Conservation (phyloP, 2,113 vertebrate species). For the Lepisosteus oculatus region DNA sequence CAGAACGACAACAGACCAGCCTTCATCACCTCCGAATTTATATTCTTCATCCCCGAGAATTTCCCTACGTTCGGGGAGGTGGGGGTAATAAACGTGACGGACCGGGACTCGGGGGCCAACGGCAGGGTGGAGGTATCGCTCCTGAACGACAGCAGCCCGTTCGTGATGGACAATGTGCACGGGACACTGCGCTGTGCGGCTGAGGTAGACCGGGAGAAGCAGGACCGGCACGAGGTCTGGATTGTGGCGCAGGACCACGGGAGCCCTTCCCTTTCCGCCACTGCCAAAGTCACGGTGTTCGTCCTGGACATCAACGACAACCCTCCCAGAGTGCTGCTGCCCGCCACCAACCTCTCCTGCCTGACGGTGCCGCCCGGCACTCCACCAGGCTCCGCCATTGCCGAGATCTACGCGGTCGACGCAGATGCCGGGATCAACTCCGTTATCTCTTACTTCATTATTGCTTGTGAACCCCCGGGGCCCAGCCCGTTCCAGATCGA, state of each 20-base stretch:
- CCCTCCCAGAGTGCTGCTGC: slow-evolving; percentile 62
- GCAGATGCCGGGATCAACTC: slow-evolving; percentile 63
- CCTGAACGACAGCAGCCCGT: slow-evolving; percentile 47
- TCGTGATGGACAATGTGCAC: slow-evolving; percentile 54
- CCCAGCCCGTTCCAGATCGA: slow-evolving; percentile 57
- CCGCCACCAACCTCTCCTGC: slow-evolving; percentile 64
- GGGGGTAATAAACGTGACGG: slow-evolving; percentile 51
- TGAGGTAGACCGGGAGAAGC: slow-evolving; percentile 56
- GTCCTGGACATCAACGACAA: slow-evolving; percentile 73
- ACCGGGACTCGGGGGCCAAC: slow-evolving; percentile 60
- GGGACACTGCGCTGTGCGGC: slow-evolving; percentile 51
- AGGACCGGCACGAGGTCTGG: slow-evolving; percentile 56
- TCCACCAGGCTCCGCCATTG: slow-evolving; percentile 47
- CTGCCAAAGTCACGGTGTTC: slow-evolving; percentile 59
- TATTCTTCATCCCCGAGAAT: slow-evolving; percentile 66
- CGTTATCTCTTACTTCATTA: slow-evolving; percentile 58
- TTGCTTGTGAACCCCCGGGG: slow-evolving; percentile 29
- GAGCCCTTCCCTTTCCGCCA: slow-evolving; percentile 47
- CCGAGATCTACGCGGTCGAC: slow-evolving; percentile 63
- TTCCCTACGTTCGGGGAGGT: slow-evolving; percentile 45
- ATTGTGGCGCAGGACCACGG: slow-evolving; percentile 57
- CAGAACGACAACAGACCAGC: slow-evolving; percentile 67
- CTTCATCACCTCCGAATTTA: slow-evolving; percentile 56
- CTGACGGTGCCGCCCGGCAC: slow-evolving; percentile 50
- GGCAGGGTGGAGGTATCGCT: slow-evolving; percentile 51